These are phyloP conservation scores for Plebejus argus DNA, from an alignment of 2,888 invertebrate genomes.

Conservation along the genomic window DNA sequence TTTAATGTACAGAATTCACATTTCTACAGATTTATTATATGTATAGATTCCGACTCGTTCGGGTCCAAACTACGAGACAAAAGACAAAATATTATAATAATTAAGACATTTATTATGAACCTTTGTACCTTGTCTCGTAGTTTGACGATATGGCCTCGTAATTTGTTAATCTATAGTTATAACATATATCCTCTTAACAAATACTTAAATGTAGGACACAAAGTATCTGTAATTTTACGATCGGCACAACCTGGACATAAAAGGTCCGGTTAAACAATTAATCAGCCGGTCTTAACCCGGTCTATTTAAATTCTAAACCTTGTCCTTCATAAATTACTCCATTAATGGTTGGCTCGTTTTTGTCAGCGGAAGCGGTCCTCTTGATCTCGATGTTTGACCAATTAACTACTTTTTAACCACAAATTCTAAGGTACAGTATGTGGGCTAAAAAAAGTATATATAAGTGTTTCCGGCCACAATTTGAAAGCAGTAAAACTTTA, in stretches of 20 bases:
- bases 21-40: no score
- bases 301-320: conserved; percentile 26
- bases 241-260: neutral
- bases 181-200: neutral
- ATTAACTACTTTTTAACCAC: conserved; percentile 19
- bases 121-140: no score
- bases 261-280: neutral
- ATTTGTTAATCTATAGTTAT: no score
- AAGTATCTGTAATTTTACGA: neutral
- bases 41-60: no score
- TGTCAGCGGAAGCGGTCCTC: conserved; percentile 29
- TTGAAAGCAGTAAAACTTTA: neutral
- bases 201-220: neutral
- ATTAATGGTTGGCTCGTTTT: conserved; percentile 23
- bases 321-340: conserved; percentile 27
- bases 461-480: neutral
- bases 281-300: conserved; percentile 13
- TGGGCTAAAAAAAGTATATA: neutral
- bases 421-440: conserved; percentile 5
- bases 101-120: no score
- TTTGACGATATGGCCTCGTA: no score
- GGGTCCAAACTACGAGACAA: no score
- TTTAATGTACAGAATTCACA: no score
- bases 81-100: no score
- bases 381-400: conserved; percentile 18